Evolutionary conservation across 2,888 invertebrate genomes (phyloP).

Genomic region (Drosophila buzzatii): DNA sequence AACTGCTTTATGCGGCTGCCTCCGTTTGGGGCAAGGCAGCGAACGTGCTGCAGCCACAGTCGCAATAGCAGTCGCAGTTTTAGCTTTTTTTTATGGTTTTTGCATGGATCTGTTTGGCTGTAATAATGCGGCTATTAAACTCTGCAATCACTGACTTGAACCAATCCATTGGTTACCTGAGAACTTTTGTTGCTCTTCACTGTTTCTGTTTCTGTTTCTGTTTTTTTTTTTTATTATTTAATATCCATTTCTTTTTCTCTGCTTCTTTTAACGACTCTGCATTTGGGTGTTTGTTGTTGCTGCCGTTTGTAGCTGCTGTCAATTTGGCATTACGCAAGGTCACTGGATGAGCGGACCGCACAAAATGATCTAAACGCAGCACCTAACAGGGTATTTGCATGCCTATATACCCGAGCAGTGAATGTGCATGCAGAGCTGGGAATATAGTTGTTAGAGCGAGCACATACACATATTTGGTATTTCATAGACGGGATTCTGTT

Average conservation of each 20-base stretch:
- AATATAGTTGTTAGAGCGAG: no score
- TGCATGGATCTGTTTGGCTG: conserved; percentile 72
- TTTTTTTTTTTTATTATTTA: background rate
- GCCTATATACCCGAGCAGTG: background rate
- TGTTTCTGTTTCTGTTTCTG: background rate
- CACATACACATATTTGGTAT: no score
- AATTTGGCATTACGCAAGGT: conserved; percentile 63
- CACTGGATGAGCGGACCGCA: conserved; percentile 40
- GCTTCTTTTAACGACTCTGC: conserved; percentile 23
- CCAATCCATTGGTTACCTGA: conserved; percentile 79
- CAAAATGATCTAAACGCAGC: conserved; percentile 6
- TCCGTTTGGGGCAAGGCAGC: conserved; percentile 24
- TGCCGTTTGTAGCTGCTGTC: conserved; percentile 42
- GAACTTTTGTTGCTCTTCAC: conserved; percentile 17
- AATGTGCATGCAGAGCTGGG: no score
- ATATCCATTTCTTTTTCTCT: conserved; percentile 12
- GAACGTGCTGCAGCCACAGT: conserved; percentile 28
- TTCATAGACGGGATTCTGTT: no score
- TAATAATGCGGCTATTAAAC: conserved; percentile 81
- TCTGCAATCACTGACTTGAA: conserved; percentile 76
- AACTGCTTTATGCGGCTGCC: conserved; percentile 32
- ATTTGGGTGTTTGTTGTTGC: conserved; percentile 19
- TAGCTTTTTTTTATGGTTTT: conserved; percentile 62
- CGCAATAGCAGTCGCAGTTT: background rate
- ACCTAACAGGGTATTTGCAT: background rate